A percentile compares a stretch with the other conserved stretches of the same genome.
Evolutionary conservation across 2,113 vertebrate genomes (phyloP).

Genomic region (Calyptomena viridis): DNA sequence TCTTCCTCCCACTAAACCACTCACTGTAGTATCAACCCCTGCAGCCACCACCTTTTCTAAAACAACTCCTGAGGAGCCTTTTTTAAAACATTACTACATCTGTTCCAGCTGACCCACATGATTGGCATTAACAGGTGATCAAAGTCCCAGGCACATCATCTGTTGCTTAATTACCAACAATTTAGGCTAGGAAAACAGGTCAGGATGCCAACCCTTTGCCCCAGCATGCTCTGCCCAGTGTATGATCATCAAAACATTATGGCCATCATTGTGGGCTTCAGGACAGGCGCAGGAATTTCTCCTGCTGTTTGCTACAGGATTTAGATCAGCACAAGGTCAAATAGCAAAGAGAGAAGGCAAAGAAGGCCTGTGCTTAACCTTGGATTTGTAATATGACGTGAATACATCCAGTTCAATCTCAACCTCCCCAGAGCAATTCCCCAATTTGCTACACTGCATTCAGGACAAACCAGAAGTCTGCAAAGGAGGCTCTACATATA

Average conservation of each 20-base stretch:
- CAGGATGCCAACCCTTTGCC: not conserved
- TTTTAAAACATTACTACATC: not conserved
- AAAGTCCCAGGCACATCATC: not conserved
- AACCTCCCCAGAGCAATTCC: not conserved
- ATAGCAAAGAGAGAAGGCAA: not conserved
- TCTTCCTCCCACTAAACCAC: not conserved
- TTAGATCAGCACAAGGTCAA: not conserved
- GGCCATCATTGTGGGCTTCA: not conserved
- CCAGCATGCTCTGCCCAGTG: not conserved
- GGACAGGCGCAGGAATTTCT: not conserved
- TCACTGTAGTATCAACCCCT: rapidly evolving
- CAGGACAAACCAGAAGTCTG: not conserved
- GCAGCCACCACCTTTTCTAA: rapidly evolving
- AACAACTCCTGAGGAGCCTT: not conserved
- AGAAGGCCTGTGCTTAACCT: not conserved
- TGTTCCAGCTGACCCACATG: not conserved
- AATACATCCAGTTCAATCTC: not conserved
- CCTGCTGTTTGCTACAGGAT: not conserved
- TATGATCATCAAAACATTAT: rapidly evolving
- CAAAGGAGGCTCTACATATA: not conserved
- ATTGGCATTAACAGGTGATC: not conserved
- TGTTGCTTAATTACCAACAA: not conserved
- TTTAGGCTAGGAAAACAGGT: not conserved
- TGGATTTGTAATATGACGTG: not conserved
- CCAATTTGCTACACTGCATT: not conserved